A percentile compares a stretch with the other conserved stretches of the same genome.
These are phyloP conservation scores for Neotragus pygmaeus DNA, from an alignment of 2,113 vertebrate species.

Conservation along the genomic window DNA sequence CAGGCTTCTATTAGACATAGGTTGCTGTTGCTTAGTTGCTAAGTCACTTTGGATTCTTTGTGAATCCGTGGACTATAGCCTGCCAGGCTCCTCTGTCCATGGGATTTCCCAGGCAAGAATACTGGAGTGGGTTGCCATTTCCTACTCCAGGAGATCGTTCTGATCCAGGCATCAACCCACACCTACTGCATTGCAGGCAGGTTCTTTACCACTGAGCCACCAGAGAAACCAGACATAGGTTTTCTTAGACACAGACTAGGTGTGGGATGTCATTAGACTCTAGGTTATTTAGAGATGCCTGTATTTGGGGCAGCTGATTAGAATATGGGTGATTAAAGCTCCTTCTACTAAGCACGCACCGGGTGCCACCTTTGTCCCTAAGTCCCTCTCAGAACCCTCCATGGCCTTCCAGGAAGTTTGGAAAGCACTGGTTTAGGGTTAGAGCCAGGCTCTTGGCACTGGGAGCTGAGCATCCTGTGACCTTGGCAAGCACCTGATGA, in stretches of 20 bases:
- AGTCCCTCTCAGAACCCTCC: neutral
- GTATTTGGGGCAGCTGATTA: neutral
- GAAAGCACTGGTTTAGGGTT: neutral
- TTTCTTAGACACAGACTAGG: neutral
- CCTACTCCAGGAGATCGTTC: neutral
- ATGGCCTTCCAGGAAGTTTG: neutral
- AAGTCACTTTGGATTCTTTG: neutral
- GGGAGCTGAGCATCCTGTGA: neutral
- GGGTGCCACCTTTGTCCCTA: neutral
- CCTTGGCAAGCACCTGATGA: neutral
- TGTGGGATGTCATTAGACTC: neutral
- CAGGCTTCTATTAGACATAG: neutral
- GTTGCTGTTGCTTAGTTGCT: neutral
- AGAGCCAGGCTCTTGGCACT: neutral
- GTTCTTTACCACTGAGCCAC: neutral
- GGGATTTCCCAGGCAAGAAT: neutral
- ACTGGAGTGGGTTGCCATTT: neutral
- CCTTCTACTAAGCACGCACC: neutral
- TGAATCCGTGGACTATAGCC: neutral
- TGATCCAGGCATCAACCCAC: neutral
- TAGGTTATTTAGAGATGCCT: neutral
- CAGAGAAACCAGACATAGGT: neutral
- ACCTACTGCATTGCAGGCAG: neutral
- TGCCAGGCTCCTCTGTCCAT: neutral
- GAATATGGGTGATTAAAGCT: neutral